Percentiles rank a stretch among this genome's conserved stretches.
Evolutionary conservation across 2,888 invertebrate species (phyloP).

Genomic region (Callinectes sapidus): DNA sequence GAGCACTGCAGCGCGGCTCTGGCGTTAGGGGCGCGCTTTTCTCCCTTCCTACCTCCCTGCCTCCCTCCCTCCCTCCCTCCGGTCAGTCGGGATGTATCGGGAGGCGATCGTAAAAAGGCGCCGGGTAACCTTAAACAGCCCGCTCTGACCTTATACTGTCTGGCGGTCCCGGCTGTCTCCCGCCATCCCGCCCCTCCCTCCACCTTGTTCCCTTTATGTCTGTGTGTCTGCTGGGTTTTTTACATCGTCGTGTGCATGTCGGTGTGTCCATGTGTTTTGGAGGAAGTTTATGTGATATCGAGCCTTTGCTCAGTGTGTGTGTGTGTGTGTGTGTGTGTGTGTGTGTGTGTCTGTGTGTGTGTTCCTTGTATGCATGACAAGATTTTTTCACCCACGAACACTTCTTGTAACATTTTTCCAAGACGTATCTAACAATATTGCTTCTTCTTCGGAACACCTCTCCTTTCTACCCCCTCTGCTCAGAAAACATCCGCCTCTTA

Average conservation of each 20-base stretch:
- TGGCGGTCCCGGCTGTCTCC: constrained; percentile 23
- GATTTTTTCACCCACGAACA: background rate
- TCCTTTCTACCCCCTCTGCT: constrained; percentile 2
- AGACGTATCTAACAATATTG: background rate
- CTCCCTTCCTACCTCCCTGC: background rate
- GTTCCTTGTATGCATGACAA: background rate
- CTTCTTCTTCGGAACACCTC: constrained; percentile 3
- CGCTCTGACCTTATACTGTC: constrained; percentile 38
- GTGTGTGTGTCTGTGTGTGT: constrained; percentile 14
- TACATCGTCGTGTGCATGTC: background rate
- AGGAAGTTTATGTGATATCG: background rate
- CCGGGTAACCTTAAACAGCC: constrained; percentile 38
- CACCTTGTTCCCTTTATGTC: constrained; percentile 13
- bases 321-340: constrained; percentile 37
- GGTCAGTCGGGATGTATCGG: constrained; percentile 8
- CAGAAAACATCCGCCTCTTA: constrained; percentile 30
- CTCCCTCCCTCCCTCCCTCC: background rate
- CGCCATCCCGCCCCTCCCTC: constrained; percentile 11
- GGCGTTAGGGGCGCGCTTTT: background rate
- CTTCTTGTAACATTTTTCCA: constrained; percentile 1
- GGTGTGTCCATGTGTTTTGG: background rate
- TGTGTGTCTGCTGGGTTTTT: background rate
- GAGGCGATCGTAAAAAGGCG: constrained; percentile 18
- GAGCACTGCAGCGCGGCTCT: constrained; percentile 13
- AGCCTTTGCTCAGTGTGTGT: background rate